Conservation (phyloP, 2,888 invertebrate species). For the Drosophila rellima region DNA sequence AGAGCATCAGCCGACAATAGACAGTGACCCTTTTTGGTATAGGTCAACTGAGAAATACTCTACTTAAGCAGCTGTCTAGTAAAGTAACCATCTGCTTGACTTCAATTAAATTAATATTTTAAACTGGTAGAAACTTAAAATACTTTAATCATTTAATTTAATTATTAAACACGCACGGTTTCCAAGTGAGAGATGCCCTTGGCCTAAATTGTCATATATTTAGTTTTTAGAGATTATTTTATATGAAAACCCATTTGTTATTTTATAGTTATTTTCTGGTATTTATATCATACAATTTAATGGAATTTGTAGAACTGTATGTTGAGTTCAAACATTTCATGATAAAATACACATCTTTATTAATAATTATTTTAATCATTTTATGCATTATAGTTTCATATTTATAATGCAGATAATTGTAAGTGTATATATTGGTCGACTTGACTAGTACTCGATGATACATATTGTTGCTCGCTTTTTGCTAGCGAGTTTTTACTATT, state of each 20-base stretch:
- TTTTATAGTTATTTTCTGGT: no score
- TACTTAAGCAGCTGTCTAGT: neutral
- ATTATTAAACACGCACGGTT: neutral
- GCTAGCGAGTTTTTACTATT: slow-evolving; percentile 62
- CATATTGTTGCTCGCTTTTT: slow-evolving; percentile 24
- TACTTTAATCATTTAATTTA: neutral
- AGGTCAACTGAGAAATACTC: slow-evolving; percentile 22
- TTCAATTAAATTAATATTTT: neutral
- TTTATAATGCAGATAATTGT: neutral
- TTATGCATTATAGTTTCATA: no score
- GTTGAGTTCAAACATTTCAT: no score
- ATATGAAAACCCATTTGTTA: no score
- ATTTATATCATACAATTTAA: no score
- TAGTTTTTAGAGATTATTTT: no score
- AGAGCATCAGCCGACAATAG: slow-evolving; percentile 16
- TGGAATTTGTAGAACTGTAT: no score
- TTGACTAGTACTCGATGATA: neutral
- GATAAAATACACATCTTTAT: no score
- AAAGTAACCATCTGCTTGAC: neutral
- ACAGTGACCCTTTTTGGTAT: slow-evolving; percentile 28
- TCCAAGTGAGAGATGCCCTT: neutral
- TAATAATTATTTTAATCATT: no score
- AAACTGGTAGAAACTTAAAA: neutral
- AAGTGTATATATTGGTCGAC: neutral
- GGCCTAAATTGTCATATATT: no score